Percentiles rank a stretch among this genome's conserved stretches.
Evolutionary conservation across 1,140 invertebrate species (phyloP).

Genomic region (Campodea augens): DNA sequence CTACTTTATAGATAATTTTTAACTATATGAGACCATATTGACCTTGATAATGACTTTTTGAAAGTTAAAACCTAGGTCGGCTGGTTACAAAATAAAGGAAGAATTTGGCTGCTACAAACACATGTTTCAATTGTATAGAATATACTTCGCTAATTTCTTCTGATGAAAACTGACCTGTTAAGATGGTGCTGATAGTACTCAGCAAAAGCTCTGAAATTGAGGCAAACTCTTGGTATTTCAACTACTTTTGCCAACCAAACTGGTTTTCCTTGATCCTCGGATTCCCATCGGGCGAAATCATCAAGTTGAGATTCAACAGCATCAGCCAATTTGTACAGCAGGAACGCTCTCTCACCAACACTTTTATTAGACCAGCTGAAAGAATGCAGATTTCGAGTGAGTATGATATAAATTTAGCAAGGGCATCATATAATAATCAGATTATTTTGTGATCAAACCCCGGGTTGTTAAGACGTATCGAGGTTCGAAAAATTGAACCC

Average conservation of each 20-base stretch:
- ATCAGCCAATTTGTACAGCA: slow-evolving; percentile 30
- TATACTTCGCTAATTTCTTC: too few species aligned
- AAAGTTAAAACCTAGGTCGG: too few species aligned
- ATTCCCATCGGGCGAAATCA: slow-evolving; percentile 33
- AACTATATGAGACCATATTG: too few species aligned
- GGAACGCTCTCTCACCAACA: slow-evolving; percentile 17
- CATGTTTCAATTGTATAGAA: too few species aligned
- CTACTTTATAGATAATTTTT: too few species aligned
- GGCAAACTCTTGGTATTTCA: slow-evolving; percentile 35
- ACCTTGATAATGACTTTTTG: too few species aligned
- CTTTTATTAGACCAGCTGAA: slow-evolving; percentile 23
- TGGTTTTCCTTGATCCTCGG: slow-evolving; percentile 37
- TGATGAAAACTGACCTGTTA: too few species aligned
- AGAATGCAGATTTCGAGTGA: slow-evolving; percentile 7
- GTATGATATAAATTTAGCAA: slow-evolving; percentile 11
- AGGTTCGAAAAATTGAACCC: too few species aligned
- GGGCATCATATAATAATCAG: slow-evolving; percentile 23
- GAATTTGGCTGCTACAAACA: too few species aligned
- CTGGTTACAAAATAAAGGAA: too few species aligned
- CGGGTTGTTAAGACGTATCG: too few species aligned
- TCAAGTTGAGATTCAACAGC: slow-evolving; percentile 29
- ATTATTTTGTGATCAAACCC: too few species aligned
- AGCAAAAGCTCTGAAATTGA: slow-evolving; percentile 37
- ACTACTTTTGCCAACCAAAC: slow-evolving; percentile 28
- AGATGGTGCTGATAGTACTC: slow-evolving; percentile 22